Evolutionary conservation across 2,797 vertebrate genomes (phyloP).

Genomic region (Cynodonichthys magdalenae): DNA sequence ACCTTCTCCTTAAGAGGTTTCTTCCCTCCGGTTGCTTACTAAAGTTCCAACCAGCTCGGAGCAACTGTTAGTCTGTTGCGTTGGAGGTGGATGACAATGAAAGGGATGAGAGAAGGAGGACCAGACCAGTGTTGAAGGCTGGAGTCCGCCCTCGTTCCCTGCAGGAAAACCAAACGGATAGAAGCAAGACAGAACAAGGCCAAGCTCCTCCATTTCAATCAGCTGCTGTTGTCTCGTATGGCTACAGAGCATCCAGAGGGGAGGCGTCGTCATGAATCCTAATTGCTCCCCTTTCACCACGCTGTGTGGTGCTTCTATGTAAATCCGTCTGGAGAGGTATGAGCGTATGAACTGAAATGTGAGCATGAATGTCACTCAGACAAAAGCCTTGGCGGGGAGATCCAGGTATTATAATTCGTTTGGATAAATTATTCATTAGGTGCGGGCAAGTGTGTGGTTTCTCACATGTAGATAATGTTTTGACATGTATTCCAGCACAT

Average conservation of each 20-base stretch:
- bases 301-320: constrained; percentile 77
- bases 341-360: constrained; percentile 67
- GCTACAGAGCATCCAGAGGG: constrained; percentile 72
- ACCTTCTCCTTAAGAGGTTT: constrained; percentile 55
- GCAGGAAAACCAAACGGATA: constrained; percentile 40
- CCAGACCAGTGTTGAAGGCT: constrained; percentile 43
- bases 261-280: constrained; percentile 76
- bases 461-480: constrained; percentile 64
- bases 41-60: constrained; percentile 43
- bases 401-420: constrained; percentile 70
- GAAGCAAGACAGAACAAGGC: constrained; percentile 66
- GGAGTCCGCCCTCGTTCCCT: constrained; percentile 12
- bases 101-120: constrained; percentile 35
- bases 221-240: constrained; percentile 72
- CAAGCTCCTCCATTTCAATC: constrained; percentile 79
- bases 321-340: constrained; percentile 75
- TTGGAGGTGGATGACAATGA: constrained; percentile 35
- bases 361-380: constrained; percentile 64
- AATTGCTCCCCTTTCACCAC: constrained; percentile 77
- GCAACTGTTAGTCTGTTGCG: constrained; percentile 36
- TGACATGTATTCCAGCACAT: constrained; percentile 65
- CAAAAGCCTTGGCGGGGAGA: constrained; percentile 70
- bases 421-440: constrained; percentile 79
- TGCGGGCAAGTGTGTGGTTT: constrained; percentile 50
- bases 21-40: constrained; percentile 40